These are phyloP conservation scores for Fregetta grallaria DNA, from an alignment of 2,113 vertebrate species.

Conservation along the genomic window DNA sequence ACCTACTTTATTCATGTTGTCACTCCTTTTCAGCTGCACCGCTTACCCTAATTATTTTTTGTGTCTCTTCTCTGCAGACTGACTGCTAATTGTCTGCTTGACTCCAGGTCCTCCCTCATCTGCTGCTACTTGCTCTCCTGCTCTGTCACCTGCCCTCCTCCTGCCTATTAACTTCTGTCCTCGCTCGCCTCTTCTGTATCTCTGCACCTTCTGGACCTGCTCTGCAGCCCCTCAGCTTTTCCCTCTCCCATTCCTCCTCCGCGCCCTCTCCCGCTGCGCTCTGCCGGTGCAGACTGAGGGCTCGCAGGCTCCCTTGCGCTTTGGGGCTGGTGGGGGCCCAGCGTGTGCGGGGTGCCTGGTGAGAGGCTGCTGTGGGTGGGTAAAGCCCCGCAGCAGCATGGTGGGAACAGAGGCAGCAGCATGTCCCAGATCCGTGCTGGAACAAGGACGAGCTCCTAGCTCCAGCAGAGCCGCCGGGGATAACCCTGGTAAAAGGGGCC, in stretches of 20 bases:
- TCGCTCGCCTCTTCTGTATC: not conserved
- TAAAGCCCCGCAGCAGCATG: not conserved
- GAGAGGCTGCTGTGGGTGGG: not conserved
- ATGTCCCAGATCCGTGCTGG: slow-evolving; percentile 13
- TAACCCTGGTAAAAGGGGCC: not conserved
- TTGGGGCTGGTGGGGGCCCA: not conserved
- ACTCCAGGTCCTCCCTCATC: slow-evolving; percentile 1
- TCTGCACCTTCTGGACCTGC: not conserved
- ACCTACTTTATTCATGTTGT: not conserved
- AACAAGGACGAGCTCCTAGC: slow-evolving; percentile 22
- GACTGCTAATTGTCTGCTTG: slow-evolving; percentile 22
- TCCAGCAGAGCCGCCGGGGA: not conserved
- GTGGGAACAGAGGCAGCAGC: not conserved
- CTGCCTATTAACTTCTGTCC: not conserved
- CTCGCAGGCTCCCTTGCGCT: not conserved
- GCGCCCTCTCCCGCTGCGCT: not conserved
- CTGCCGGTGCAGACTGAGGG: not conserved
- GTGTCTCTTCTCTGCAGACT: slow-evolving; percentile 27
- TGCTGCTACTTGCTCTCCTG: not conserved
- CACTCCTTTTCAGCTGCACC: slow-evolving; percentile 17
- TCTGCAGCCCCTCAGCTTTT: not conserved
- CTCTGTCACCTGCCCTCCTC: not conserved
- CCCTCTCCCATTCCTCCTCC: not conserved
- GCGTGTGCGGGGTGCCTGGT: not conserved
- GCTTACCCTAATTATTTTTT: slow-evolving; percentile 41